Evolutionary conservation across 2,113 vertebrate genomes (phyloP).

Genomic region (Coptodon rendalli): DNA sequence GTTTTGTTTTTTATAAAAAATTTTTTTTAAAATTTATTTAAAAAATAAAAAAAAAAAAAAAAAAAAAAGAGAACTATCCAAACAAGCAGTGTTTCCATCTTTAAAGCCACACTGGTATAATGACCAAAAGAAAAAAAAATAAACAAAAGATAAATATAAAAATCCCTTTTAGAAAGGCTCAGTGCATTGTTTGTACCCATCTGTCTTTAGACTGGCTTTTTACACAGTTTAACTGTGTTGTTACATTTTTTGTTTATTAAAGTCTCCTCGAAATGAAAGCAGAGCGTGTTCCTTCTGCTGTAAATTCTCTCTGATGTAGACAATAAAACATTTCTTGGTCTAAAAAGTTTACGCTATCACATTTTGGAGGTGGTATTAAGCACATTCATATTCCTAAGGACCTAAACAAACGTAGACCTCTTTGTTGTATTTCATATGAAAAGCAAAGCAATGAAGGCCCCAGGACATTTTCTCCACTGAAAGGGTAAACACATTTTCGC

Average conservation of each 20-base stretch:
- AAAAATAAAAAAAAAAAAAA: neutral
- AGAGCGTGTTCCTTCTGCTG: neutral
- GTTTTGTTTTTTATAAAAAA: too few relatives aligned
- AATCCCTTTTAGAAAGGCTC: neutral
- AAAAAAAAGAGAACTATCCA: neutral
- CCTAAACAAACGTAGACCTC: neutral
- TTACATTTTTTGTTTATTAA: neutral
- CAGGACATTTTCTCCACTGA: slow-evolving; percentile 5
- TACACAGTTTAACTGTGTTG: neutral
- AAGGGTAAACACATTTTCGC: slow-evolving; percentile 35
- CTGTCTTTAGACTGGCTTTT: neutral
- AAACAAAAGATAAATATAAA: neutral
- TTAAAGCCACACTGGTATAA: neutral
- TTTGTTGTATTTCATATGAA: slow-evolving; percentile 12
- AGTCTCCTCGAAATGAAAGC: neutral
- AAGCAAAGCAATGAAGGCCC: neutral
- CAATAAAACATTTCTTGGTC: neutral
- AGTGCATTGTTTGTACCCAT: neutral
- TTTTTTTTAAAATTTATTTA: too few relatives aligned
- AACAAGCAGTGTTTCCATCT: neutral
- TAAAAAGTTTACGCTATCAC: neutral
- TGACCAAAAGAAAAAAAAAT: fast-evolving
- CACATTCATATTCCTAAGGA: neutral
- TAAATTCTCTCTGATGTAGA: neutral
- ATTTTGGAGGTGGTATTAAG: neutral